Evolutionary conservation across 2,797 vertebrate species (phyloP).

Genomic region (Myotis pilosus): DNA sequence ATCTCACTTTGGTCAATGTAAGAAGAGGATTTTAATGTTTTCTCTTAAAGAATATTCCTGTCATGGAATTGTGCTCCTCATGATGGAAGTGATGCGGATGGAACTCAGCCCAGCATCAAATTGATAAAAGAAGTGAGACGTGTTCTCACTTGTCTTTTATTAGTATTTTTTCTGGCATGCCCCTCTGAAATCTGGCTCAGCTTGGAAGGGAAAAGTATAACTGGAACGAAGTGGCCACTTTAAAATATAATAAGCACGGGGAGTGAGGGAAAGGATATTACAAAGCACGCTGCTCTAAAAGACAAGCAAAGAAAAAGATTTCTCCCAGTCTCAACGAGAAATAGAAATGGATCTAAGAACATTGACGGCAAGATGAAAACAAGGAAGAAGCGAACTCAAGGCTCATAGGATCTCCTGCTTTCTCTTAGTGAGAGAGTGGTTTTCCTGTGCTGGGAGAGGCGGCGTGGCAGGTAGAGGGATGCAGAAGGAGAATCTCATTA

Average conservation of each 20-base stretch:
- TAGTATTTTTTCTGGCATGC: constrained; percentile 1
- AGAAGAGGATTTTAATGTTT: not conserved
- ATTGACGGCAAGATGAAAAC: not conserved
- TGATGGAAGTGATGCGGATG: not conserved
- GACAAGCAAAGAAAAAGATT: constrained; percentile 38
- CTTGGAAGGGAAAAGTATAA: constrained; percentile 32
- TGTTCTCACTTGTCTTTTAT: constrained; percentile 26
- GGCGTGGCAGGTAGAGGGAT: constrained; percentile 28
- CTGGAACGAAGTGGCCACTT: constrained; percentile 22
- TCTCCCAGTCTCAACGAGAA: not conserved
- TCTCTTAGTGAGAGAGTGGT: not conserved
- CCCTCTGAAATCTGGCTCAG: constrained; percentile 31
- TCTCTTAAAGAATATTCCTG: not conserved
- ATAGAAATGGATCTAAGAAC: constrained; percentile 43
- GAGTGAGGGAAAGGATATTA: not conserved
- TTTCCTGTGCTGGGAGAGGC: constrained; percentile 50
- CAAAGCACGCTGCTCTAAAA: constrained; percentile 3
- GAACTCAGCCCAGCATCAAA: not conserved
- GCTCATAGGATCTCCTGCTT: not conserved
- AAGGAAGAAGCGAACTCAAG: not conserved
- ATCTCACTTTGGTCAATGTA: not conserved
- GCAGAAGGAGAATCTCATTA: constrained; percentile 73
- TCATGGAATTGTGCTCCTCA: not conserved
- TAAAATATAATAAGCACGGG: constrained; percentile 15
- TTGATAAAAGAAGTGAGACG: not conserved